phyloP scores from a whole-genome alignment of 2,888 invertebrate species.

The Hybos culiciformis region DNA sequence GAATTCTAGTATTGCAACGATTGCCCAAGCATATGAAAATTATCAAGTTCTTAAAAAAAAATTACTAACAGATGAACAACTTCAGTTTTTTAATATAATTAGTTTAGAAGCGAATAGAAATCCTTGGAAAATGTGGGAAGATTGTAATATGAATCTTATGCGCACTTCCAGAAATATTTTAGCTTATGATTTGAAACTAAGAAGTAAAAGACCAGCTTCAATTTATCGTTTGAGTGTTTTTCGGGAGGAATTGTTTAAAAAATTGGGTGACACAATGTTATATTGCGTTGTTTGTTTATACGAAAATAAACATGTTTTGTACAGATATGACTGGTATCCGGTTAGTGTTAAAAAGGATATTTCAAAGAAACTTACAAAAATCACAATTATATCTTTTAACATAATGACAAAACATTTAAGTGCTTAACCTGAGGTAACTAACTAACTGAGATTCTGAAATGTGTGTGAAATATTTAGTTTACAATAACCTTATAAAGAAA shows the following conservation, averaged over 20 bases:
- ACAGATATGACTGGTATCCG: conserved; percentile 12
- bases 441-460: no score
- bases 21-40: neutral
- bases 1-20: neutral
- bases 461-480: no score
- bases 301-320: conserved; percentile 18
- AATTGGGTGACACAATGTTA: conserved; percentile 39
- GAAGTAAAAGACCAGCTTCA: conserved; percentile 37
- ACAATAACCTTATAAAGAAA: no score
- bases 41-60: conserved; percentile 10
- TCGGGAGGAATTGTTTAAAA: conserved; percentile 39
- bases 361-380: no score
- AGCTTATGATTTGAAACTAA: conserved; percentile 39
- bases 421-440: no score
- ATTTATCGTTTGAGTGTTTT: conserved; percentile 42
- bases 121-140: conserved; percentile 42
- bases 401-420: no score
- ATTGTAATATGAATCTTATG: conserved; percentile 33
- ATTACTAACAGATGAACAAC: conserved; percentile 4
- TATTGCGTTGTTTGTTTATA: conserved; percentile 45
- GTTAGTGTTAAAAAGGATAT: no score
- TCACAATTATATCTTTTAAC: no score
- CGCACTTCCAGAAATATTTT: conserved; percentile 36
- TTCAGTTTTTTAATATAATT: conserved; percentile 36
- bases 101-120: conserved; percentile 38